Evolutionary conservation across 2,888 invertebrate species (phyloP).

Genomic region (Neocrepidodera transversa): DNA sequence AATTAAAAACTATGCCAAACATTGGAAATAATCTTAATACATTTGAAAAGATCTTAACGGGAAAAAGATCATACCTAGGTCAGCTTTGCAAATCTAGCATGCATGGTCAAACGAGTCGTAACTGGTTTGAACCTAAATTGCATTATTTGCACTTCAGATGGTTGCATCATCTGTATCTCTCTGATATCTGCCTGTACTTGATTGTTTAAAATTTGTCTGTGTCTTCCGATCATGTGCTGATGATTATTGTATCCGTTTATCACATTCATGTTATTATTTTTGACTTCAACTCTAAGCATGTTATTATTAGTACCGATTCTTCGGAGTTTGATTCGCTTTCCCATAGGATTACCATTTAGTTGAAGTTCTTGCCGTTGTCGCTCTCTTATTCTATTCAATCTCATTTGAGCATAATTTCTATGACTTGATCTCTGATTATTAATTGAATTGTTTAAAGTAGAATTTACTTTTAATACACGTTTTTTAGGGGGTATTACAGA

Average conservation of each 20-base stretch:
- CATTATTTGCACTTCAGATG: neutral
- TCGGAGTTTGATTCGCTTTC: slow-evolving; percentile 29
- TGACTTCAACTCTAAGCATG: slow-evolving; percentile 2
- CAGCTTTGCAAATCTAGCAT: neutral
- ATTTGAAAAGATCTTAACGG: no score
- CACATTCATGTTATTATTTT: neutral
- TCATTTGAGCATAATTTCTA: slow-evolving; percentile 17
- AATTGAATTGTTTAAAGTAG: slow-evolving; percentile 22
- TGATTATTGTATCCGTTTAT: neutral
- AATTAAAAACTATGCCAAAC: no score
- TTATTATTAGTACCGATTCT: neutral
- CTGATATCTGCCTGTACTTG: slow-evolving; percentile 42
- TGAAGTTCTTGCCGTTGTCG: neutral
- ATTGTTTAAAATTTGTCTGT: slow-evolving; percentile 41
- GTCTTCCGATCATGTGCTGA: slow-evolving; percentile 20
- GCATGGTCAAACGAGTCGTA: slow-evolving; percentile 27
- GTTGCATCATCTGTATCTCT: slow-evolving; percentile 37
- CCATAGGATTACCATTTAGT: neutral
- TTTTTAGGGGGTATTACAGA: slow-evolving; percentile 37
- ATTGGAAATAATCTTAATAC: no score
- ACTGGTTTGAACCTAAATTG: slow-evolving; percentile 34
- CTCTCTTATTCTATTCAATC: slow-evolving; percentile 28
- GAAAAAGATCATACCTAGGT: no score
- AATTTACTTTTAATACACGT: slow-evolving; percentile 20
- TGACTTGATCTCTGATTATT: neutral